Base-by-base conservation (phyloP, 1,140 invertebrate species). In the Magallana angulata region DNA sequence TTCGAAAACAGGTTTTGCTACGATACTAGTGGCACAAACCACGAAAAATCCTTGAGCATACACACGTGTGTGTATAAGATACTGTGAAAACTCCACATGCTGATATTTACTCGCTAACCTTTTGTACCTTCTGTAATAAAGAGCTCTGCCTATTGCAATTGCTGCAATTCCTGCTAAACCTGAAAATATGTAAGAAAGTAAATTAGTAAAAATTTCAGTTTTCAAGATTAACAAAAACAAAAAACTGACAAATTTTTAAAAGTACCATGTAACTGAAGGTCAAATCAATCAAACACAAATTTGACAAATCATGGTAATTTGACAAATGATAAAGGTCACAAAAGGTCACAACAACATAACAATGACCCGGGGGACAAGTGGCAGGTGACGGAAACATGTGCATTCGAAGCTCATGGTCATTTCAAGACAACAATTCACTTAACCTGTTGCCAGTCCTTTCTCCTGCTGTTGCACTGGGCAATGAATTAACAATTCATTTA, bases 1-100 rank as follows among this genome's bases (percentile, higher is more conserved):
- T 30, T 76, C 68, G 36, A 76, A 76, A 11, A 76, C 68, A 76
- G 68, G 68, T 9, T 76, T 76, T 4, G 68, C 68, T 76, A 76
- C 36, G 24, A 76, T 76, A 76, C 24, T 30, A 76, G 24, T 76
- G 7, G 68, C 68, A 76, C 68, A 76, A 30, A 76, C 36, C 0
- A 76, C 68, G 30, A 76, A 76, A 30, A 76, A 76, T 12, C 68
- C 68, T 30, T 76, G 68, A 4, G 68, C 68, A 11, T 76, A 76
- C 68, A 76, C 36, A 12, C 68, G 24, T 12, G 68, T 76, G 4
- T 76, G 68, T 76, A 76, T 30, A 76, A 76, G 68, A 12, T 76
- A 76, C 30, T 76, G 68, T 18, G 68, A 36, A 30, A 76, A 18
- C 24, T 76, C 68, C 5, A 76, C 68, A 30, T 76, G 24, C 36